These are phyloP conservation scores for Eupleurogrammus muticus DNA, from an alignment of 2,797 vertebrate species.

Conservation along the genomic window DNA sequence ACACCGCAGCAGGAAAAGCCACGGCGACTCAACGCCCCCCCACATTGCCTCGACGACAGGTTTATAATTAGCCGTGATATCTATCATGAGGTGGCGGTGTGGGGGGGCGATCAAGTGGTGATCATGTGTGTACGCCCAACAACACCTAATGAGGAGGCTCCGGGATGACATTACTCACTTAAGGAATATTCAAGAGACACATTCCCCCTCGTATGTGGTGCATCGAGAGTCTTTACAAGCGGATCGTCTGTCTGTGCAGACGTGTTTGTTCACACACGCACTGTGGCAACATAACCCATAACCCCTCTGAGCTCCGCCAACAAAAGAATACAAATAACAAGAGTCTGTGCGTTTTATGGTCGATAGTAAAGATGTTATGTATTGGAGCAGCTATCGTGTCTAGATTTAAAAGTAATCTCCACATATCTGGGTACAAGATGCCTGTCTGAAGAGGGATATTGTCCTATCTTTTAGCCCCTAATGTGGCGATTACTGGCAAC, in stretches of 20 bases:
- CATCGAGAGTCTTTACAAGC: neutral
- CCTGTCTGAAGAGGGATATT: constrained; percentile 23
- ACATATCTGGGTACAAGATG: neutral
- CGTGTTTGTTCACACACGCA: constrained; percentile 6
- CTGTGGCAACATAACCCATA: neutral
- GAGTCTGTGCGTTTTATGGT: neutral
- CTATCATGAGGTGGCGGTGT: neutral
- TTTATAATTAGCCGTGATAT: neutral
- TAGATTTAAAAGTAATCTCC: neutral
- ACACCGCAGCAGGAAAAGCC: constrained; percentile 44
- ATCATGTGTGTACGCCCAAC: neutral
- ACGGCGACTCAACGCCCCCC: constrained; percentile 36
- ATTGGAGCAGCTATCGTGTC: neutral
- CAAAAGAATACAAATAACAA: neutral
- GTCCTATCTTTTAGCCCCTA: constrained; percentile 42
- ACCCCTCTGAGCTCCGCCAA: neutral
- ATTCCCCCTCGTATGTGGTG: neutral
- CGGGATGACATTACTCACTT: constrained; percentile 10
- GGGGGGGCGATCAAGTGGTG: constrained; percentile 10
- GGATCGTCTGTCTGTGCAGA: constrained; percentile 19
- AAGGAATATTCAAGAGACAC: constrained; percentile 2
- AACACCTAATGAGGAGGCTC: constrained; percentile 11
- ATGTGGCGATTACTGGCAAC: constrained; percentile 52
- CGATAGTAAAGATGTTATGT: neutral
- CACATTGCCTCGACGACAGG: neutral